phyloP scores from a whole-genome alignment of 1,140 invertebrate genomes.

The Danaus melanippus region DNA sequence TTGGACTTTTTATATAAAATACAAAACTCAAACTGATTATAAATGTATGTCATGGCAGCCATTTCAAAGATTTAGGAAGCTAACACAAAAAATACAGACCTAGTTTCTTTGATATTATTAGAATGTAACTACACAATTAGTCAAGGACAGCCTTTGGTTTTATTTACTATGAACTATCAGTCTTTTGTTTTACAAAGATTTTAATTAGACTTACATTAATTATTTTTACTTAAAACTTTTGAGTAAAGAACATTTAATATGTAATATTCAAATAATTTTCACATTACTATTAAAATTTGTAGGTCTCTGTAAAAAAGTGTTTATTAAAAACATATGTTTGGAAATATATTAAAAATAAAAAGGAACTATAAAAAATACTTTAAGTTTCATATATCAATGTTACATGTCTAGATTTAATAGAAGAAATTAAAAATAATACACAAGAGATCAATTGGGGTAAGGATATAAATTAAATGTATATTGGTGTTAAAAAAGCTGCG shows the following conservation, averaged over 20 bases:
- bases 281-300: conserved; percentile 7
- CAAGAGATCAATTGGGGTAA: too few species aligned
- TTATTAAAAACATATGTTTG: too few species aligned
- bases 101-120: conserved; percentile 33
- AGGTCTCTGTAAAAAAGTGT: too few species aligned
- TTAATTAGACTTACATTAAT: conserved; percentile 10
- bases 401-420: too few species aligned
- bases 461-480: too few species aligned
- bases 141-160: conserved; percentile 24
- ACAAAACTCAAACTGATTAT: conserved; percentile 15
- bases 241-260: conserved; percentile 5
- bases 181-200: conserved; percentile 3
- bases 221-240: conserved; percentile 3
- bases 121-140: conserved; percentile 24
- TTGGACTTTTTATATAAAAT: too few species aligned
- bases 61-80: conserved; percentile 17
- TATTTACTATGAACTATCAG: neutral
- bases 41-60: conserved; percentile 21
- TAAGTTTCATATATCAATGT: too few species aligned
- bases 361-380: too few species aligned
- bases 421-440: too few species aligned
- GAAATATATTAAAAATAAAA: too few species aligned
- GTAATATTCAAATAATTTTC: conserved; percentile 6
- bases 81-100: conserved; percentile 33
- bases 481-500: too few species aligned